Evolutionary conservation across 2,113 vertebrate genomes (phyloP).

Genomic region (Phrynosoma platyrhinos): DNA sequence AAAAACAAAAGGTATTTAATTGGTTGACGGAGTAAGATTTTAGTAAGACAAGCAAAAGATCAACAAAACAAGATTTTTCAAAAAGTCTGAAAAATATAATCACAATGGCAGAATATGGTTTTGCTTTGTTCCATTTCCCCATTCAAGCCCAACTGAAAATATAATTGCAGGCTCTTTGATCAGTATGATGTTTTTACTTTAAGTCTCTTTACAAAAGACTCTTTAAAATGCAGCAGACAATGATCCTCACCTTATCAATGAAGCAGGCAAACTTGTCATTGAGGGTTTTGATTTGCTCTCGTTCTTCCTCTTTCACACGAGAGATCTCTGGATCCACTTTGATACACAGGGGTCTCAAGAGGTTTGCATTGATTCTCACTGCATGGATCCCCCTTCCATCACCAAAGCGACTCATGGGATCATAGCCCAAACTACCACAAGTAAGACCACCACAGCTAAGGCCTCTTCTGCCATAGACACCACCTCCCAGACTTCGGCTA

Average conservation of each 20-base stretch:
- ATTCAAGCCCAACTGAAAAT: neutral
- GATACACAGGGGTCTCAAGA: slow-evolving; percentile 26
- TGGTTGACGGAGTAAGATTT: neutral
- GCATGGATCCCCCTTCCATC: slow-evolving; percentile 14
- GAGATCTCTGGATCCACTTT: slow-evolving; percentile 33
- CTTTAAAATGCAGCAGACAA: neutral
- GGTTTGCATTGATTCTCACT: slow-evolving; percentile 21
- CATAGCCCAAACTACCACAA: neutral
- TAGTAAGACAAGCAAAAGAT: neutral
- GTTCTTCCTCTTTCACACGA: slow-evolving; percentile 24
- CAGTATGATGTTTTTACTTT: neutral
- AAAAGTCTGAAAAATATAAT: neutral
- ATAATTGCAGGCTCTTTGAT: neutral
- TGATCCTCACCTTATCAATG: slow-evolving; percentile 37
- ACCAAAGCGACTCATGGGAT: neutral
- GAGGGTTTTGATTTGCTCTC: slow-evolving; percentile 33
- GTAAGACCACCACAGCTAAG: neutral
- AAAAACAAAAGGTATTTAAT: neutral
- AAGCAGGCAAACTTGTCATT: slow-evolving; percentile 36
- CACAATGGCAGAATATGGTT: neutral
- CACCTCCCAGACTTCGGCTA: neutral
- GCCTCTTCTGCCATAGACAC: neutral
- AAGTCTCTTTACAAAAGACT: neutral
- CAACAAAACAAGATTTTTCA: neutral
- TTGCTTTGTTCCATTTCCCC: neutral